Base-by-base conservation (phyloP, 2,113 vertebrate genomes). In the Thunnus maccoyii region DNA sequence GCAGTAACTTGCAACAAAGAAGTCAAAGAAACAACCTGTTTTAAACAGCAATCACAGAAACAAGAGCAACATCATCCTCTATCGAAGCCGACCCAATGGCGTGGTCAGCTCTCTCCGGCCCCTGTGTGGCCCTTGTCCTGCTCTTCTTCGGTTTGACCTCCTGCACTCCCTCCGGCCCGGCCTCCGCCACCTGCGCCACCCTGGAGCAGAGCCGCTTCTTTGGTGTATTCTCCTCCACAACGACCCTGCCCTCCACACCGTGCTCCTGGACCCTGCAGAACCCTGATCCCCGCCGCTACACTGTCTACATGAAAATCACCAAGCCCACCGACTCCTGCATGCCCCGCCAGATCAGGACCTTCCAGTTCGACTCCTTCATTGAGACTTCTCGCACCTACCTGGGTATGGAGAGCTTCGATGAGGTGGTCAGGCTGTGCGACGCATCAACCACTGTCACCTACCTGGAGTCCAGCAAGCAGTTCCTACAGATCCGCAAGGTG, bases 251-350 rank as follows among this genome's bases (percentile, higher is more conserved):
- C 0, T 85, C 96, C 0, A 61, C 92, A 0, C 96, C 96, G 1
- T 99, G 98, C 91, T 97, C 98, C 80, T 99, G 98, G 98, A 98
- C 98, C 86, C 97, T 99, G 90, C 98, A 99, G 93, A 99, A 99
- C 93, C 98, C 98, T 0, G 98, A 99, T 89, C 98, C 98, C 0
- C 94, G 98, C 84, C 97, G 98, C 73, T 99, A 99, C 95, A 99
- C 96, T 0, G 95, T 99, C 89, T 99, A 97, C 95, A 96, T 99
- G 96, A 99, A 99, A 85, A 97, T 99, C 89, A 94, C 96, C 89
- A 99, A 99, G 87, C 96, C 96, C 0, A 89, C 95, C 0, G 87
- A 94, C 32, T 78, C 96, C 84, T 99, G 98, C 84, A 72, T 84
- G 0, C 92, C 96, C 12, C 95, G 95, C 63, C 95, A 96, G 89